Evolutionary conservation across 2,888 invertebrate genomes (phyloP).

Genomic region (Tenthredo livida): DNA sequence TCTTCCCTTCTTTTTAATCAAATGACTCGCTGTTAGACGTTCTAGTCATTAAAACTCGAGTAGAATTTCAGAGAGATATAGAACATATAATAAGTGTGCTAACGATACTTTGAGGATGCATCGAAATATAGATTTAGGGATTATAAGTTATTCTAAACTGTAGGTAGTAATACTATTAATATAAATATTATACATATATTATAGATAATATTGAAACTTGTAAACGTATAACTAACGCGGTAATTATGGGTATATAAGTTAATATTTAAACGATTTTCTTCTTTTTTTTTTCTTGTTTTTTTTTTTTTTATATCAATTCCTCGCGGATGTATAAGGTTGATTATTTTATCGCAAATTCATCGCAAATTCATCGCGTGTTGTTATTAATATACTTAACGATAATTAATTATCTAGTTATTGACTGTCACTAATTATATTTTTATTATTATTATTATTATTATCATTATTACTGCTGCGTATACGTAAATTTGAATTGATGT

Average conservation of each 20-base stretch:
- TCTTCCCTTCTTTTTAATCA: conserved; percentile 76
- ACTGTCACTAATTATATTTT: conserved; percentile 7
- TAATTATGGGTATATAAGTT: conserved; percentile 13
- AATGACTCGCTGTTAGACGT: conserved; percentile 73
- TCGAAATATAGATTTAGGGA: conserved; percentile 56
- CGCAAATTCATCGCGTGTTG: conserved; percentile 34
- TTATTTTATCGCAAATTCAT: conserved; percentile 48
- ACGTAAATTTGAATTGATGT: conserved; percentile 20
- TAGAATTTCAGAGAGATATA: conserved; percentile 55
- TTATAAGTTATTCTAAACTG: conserved; percentile 10
- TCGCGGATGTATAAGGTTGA: conserved; percentile 4
- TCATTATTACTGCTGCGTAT: neutral
- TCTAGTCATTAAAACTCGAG: conserved; percentile 72
- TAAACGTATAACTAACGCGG: conserved; percentile 10
- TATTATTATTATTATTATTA: conserved; percentile 9
- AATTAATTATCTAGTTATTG: conserved; percentile 31
- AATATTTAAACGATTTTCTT: conserved; percentile 24
- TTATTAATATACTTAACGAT: conserved; percentile 32
- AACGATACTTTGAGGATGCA: conserved; percentile 59
- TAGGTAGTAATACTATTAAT: conserved; percentile 39
- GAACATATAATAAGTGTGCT: conserved; percentile 60
- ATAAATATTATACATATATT: neutral
- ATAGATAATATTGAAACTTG: neutral
- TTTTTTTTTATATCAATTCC: neutral
- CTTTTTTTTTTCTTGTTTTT: too few species aligned